These are phyloP conservation scores for Patella caerulea DNA, from an alignment of 2,888 invertebrate species.

Conservation along the genomic window DNA sequence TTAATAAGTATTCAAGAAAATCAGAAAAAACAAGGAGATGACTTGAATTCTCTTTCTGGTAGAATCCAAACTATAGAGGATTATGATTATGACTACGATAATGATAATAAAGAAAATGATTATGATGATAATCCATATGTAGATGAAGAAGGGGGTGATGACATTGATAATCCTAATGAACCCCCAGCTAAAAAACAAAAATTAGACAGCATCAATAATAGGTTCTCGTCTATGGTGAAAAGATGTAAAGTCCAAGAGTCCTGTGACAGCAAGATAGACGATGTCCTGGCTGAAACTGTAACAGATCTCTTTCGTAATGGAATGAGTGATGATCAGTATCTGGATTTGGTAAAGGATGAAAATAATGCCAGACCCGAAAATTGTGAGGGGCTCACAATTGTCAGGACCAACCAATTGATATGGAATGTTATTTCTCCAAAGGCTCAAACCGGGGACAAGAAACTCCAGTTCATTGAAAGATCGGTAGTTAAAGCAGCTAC, in stretches of 20 bases:
- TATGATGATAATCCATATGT: too few species aligned
- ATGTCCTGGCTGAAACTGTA: slow-evolving; percentile 25
- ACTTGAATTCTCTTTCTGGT: too few species aligned
- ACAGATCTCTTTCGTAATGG: slow-evolving; percentile 31
- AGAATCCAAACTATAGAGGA: too few species aligned
- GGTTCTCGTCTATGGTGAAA: slow-evolving; percentile 25
- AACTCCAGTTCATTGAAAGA: slow-evolving; percentile 2
- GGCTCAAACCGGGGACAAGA: neutral
- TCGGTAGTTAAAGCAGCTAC: slow-evolving; percentile 30
- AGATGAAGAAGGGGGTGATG: too few species aligned
- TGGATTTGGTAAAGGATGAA: slow-evolving; percentile 29
- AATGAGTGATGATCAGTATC: slow-evolving; percentile 27
- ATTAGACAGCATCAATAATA: too few species aligned
- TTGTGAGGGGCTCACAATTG: slow-evolving; percentile 26
- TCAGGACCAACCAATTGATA: slow-evolving; percentile 26
- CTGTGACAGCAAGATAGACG: slow-evolving; percentile 23
- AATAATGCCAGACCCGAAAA: slow-evolving; percentile 25
- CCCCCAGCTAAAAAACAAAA: too few species aligned
- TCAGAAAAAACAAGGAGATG: too few species aligned
- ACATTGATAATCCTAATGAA: too few species aligned
- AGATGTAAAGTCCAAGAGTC: slow-evolving; percentile 27
- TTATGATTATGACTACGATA: slow-evolving; percentile 12
- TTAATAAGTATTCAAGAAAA: neutral
- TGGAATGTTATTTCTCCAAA: slow-evolving; percentile 24
- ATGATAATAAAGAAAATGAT: too few species aligned